Conservation (phyloP, 2,888 invertebrate genomes). For the Caenorhabditis macrosperma region DNA sequence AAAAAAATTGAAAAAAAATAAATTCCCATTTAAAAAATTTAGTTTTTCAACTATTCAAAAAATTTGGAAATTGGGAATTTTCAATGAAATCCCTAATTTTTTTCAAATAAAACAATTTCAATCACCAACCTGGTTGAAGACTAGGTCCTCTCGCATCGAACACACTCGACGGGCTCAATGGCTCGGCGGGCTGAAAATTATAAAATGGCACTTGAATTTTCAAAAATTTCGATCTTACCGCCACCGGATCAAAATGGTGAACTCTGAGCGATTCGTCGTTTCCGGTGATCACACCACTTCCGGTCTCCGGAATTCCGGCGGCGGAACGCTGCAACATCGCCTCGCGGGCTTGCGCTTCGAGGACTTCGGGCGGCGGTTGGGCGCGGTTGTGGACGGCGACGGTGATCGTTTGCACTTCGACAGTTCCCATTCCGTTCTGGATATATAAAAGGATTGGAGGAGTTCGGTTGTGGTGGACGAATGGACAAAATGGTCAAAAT, state of each 20-base stretch:
- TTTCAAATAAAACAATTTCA: neutral
- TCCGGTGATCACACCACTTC: neutral
- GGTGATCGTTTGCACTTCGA: constrained; percentile 60
- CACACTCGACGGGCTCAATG: constrained; percentile 54
- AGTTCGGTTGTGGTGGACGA: neutral
- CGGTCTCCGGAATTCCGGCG: too few relatives aligned
- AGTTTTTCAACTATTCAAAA: neutral
- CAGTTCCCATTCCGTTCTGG: constrained; percentile 60
- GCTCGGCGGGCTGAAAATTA: constrained; percentile 35
- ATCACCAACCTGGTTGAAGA: constrained; percentile 22
- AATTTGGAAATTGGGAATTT: neutral
- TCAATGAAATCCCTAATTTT: too few relatives aligned
- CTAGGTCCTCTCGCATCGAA: constrained; percentile 57
- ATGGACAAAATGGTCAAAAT: constrained; percentile 11
- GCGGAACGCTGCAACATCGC: too few relatives aligned
- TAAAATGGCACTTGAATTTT: neutral
- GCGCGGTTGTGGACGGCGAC: constrained; percentile 52
- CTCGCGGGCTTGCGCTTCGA: neutral
- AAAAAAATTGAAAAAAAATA: neutral
- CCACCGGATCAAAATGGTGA: too few relatives aligned
- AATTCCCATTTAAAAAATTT: neutral
- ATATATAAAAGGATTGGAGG: constrained; percentile 1
- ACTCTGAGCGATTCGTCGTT: neutral
- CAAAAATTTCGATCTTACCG: too few relatives aligned
- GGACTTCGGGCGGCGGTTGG: neutral